Evolutionary conservation across 2,797 vertebrate species (phyloP).

Genomic region (Cuculus canorus): DNA sequence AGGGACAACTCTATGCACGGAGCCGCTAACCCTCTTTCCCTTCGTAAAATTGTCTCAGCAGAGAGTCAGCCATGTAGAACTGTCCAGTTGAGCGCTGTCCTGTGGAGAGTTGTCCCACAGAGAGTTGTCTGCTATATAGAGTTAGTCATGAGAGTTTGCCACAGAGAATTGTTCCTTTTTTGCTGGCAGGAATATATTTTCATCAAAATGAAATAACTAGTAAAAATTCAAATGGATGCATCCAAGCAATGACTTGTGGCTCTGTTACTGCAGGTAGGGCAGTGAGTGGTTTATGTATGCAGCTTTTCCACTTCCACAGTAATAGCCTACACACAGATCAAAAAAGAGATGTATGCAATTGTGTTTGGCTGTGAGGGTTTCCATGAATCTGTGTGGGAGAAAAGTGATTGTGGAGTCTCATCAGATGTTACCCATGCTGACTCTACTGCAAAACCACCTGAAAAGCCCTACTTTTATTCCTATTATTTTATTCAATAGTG

Average conservation of each 20-base stretch:
- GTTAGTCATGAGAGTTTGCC: too few species aligned
- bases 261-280: slow-evolving; percentile 7
- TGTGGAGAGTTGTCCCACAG: too few species aligned
- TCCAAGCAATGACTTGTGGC: background rate
- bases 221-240: slow-evolving; percentile 29
- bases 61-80: too few species aligned
- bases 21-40: too few species aligned
- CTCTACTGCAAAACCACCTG: background rate
- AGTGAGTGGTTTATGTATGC: slow-evolving; percentile 7
- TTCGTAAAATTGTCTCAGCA: too few species aligned
- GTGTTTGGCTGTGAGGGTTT: slow-evolving; percentile 8
- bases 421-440: background rate
- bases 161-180: too few species aligned
- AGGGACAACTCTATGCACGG: too few species aligned
- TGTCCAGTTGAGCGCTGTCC: too few species aligned
- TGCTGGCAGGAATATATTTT: background rate
- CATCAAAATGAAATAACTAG: slow-evolving; percentile 4
- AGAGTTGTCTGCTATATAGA: too few species aligned
- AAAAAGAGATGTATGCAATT: background rate
- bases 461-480: slow-evolving; percentile 6
- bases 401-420: slow-evolving; percentile 39
- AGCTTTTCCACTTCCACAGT: background rate
- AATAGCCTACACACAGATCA: slow-evolving; percentile 5
- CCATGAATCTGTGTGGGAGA: slow-evolving; percentile 11
- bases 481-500: slow-evolving; percentile 4